phyloP scores from a whole-genome alignment of 2,888 invertebrate genomes.

The Hirtodrosophila cameraria region DNA sequence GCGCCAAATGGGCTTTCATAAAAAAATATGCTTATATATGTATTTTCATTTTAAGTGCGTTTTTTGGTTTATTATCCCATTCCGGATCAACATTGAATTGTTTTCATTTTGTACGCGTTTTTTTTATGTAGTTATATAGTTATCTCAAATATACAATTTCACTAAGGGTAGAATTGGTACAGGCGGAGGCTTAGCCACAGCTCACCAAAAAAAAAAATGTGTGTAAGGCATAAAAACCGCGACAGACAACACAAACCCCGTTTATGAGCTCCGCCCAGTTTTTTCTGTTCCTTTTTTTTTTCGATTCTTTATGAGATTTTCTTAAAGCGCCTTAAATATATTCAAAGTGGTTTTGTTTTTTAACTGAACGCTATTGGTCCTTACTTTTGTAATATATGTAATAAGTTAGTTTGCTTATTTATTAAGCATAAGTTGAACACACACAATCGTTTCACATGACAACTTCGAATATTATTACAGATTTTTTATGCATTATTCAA shows the following conservation, averaged over 20 bases:
- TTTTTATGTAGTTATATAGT: constrained; percentile 12
- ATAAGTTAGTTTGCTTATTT: constrained; percentile 5
- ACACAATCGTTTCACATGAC: constrained; percentile 27
- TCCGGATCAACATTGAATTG: constrained; percentile 1
- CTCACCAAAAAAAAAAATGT: constrained; percentile 19
- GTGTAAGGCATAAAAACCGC: constrained; percentile 28
- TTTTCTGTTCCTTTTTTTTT: not conserved
- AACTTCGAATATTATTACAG: constrained; percentile 34
- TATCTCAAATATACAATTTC: constrained; percentile 35
- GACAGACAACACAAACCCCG: constrained; percentile 24
- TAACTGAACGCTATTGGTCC: too few relatives aligned
- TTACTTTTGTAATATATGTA: too few relatives aligned
- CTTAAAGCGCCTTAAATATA: constrained; percentile 20
- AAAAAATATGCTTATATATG: constrained; percentile 34
- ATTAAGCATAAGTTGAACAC: constrained; percentile 11
- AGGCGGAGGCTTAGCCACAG: not conserved
- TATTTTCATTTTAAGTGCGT: constrained; percentile 2
- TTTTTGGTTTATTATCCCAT: constrained; percentile 14
- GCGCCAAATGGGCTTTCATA: constrained; percentile 12
- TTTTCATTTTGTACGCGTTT: constrained; percentile 15
- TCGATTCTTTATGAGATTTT: constrained; percentile 18
- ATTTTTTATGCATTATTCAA: constrained; percentile 15
- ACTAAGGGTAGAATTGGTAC: too few relatives aligned
- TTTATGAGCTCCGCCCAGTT: constrained; percentile 24
- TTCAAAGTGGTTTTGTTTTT: constrained; percentile 9